Evolutionary conservation across 2,888 invertebrate genomes (phyloP), one percentile per base, ranked within the genome.

Genomic region (Drosophila diplacantha): DNA sequence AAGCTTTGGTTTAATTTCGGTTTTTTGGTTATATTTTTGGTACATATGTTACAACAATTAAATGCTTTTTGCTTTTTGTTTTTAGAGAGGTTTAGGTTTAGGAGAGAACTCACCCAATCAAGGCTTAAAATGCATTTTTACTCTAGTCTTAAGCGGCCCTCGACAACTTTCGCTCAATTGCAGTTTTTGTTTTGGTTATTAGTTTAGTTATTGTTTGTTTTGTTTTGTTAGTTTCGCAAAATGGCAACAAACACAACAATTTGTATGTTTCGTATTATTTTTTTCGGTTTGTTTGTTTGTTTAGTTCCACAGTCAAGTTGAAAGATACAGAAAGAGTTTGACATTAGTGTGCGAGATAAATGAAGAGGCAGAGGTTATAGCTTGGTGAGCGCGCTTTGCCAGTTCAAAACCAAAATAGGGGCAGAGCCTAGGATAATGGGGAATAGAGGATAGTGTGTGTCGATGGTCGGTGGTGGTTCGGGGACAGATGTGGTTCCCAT

Each of bases 301-400:
- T 46, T 53, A 57, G 59, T 66, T 64, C 81, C 79, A 69, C 69
- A 62, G 71, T 72, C 71, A 72, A 70, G 74, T 78, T 73, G 74
- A 81, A 83, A 83, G 83, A 81, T 73, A 84, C 65, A 73, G 75
- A 81, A 80, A 84, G 81, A 84, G 84, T 83, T 81, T 83, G 71
- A 72, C 84, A 81, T 81, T 81, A 81, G 84, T 84, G 79, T 69
- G 81, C 56, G 63, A 46, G 44, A 53, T 53, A 66, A 71, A 71
- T 52, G 52, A 63, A 29, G 55, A 41, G 26, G 41, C 16, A 49
- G 35, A 18, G 52, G 18, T 38, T 58, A 64, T 56, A 49, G 20
- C 35, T 41, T 20, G 3, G 47, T 39, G 44, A 50, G 37, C 44
- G 62, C 43, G 32, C 46, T 34, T 52, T 20, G 52, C 37, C 50